Percentiles rank a stretch among this genome's conserved stretches.
These are phyloP conservation scores for Calcarius ornatus DNA, from an alignment of 2,113 vertebrate species.

Conservation along the genomic window DNA sequence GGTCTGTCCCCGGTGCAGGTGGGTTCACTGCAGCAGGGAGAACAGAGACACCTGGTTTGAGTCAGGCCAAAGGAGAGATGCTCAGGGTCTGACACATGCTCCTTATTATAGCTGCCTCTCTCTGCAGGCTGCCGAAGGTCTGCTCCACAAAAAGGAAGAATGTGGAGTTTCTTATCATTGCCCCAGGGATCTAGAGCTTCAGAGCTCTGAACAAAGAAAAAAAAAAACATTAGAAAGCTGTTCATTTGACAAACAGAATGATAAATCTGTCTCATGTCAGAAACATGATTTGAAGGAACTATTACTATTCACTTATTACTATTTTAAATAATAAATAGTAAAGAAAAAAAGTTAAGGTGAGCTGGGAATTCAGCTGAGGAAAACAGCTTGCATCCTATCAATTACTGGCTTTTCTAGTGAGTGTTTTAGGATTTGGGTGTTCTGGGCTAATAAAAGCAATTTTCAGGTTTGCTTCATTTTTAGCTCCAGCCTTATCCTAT, in stretches of 20 bases:
- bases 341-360: background rate
- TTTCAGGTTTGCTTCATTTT: background rate
- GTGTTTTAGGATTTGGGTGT: background rate
- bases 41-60: background rate
- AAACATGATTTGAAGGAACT: background rate
- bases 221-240: background rate
- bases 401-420: background rate
- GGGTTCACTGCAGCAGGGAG: background rate
- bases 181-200: background rate
- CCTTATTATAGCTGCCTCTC: background rate
- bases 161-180: background rate
- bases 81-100: background rate
- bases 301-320: background rate
- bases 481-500: background rate
- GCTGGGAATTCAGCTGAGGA: background rate
- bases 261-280: background rate
- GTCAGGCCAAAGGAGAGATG: background rate
- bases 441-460: background rate
- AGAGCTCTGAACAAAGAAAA: background rate
- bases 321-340: background rate
- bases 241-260: background rate
- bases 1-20: background rate
- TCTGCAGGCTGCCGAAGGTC: background rate
- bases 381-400: background rate
- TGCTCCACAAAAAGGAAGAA: background rate